Evolutionary conservation across 2,113 vertebrate genomes (phyloP), one percentile per base, ranked within the genome.

Genomic region (Stomatorhinus ivindoensis): DNA sequence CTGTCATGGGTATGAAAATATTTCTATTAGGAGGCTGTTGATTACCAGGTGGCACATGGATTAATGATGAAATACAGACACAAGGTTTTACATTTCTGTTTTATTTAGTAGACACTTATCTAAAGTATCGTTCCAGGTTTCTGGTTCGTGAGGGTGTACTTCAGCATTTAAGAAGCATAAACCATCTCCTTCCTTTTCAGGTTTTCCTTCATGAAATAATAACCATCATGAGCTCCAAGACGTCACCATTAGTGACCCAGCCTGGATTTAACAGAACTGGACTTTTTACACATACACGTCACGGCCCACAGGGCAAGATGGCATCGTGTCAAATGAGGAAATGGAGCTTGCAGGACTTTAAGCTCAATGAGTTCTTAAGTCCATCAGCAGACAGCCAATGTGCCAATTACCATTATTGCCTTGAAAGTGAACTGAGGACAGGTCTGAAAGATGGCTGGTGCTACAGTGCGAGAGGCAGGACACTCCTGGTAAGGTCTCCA

Each of bases 171-270:
- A 10, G 44, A 86, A n/a, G 8, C 5, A 89, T 90, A 91, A 88
- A 92, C 61, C 91, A n/a, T 91, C 35, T 11, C 73, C n/a, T 90
- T 90, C 88, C 35, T 92, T 91, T 0, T 89, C 89, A 96, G 96
- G 92, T 96, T 96, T 93, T 96, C 96, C 87, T 96, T 96, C 91
- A 94, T 93, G 88, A 92, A 93, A 91, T 96, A 96, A 93, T 95
- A 85, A 93, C 3, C 85, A 55, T 15, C 10, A 1, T 69, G 44
- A 53, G 51, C 86, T 6, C 65, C 21, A 87, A 82, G 90, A 90
- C 89, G 5, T 21, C 47, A 89, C 35, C 31, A 42, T 0, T 0
- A 76, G 69, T 17, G 11, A 15, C 69, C 31, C 15, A 15, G 11
- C 15, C 9, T 39, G 69, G 35, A 80, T 42, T 11, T 35, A 80